Evolutionary conservation across 2,113 vertebrate genomes (phyloP).

Genomic region (Pagrus major): DNA sequence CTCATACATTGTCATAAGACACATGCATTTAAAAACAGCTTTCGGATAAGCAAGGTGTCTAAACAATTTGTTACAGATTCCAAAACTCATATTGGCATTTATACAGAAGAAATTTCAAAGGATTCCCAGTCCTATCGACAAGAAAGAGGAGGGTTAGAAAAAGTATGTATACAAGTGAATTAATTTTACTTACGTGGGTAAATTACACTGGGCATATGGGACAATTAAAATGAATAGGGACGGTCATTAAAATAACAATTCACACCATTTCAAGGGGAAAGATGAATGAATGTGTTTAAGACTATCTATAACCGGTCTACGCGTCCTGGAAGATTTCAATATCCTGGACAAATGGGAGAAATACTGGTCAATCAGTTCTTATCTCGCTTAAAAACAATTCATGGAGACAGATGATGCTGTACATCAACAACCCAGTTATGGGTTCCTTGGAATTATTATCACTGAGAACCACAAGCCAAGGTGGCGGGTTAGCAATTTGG

Average conservation of each 20-base stretch:
- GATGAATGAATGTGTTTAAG: conserved; percentile 11
- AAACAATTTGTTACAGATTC: not conserved
- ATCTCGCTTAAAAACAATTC: too few species aligned
- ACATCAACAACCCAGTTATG: too few species aligned
- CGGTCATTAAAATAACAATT: not conserved
- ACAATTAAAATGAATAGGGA: not conserved
- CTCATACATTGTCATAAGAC: not conserved
- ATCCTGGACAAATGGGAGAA: too few species aligned
- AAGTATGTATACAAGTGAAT: not conserved
- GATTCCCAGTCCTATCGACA: not conserved
- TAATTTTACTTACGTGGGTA: not conserved
- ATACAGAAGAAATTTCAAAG: not conserved
- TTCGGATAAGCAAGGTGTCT: not conserved
- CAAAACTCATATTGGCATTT: not conserved
- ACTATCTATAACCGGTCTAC: too few species aligned
- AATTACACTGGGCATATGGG: not conserved
- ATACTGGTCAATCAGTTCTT: too few species aligned
- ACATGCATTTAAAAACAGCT: not conserved
- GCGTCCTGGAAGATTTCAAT: too few species aligned
- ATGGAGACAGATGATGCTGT: too few species aligned
- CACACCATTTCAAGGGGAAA: not conserved
- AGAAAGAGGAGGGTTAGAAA: not conserved
- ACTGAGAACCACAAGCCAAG: too few species aligned
- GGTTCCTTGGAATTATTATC: too few species aligned
- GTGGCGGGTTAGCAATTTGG: too few species aligned